Base-by-base conservation (phyloP, 92 coral and sea anemone species). In the Epizoanthus illoricatus region DNA sequence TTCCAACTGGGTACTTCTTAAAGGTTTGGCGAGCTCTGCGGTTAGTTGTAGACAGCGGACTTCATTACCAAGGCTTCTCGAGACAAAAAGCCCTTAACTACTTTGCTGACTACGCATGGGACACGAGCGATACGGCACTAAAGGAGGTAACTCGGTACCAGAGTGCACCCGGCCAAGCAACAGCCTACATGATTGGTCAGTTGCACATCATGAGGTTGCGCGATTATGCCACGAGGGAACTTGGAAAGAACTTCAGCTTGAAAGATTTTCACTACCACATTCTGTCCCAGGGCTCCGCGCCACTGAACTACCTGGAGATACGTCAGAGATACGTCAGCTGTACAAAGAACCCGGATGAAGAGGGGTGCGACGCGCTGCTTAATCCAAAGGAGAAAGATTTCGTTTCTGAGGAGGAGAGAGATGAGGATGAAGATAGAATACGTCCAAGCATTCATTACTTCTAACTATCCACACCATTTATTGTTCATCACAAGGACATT, bases 11-110 rank as follows among this genome's bases (percentile, higher is more conserved):
- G n/a, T n/a, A n/a, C n/a, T n/a, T n/a, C n/a, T n/a, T n/a, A n/a
- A 59, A 95, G 98, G 81, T 95, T 18, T 91, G 97, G 94, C 89
- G 98, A 19, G 97, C 98, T 17, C 84, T 93, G 74, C 98, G 98
- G 17, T 83, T 95, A 13, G 84, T 95, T 8, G 97, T 93, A 2
- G 98, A 95, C 81, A 59, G 87, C 6, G 98, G 98, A 21, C 79
- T 92, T 41, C 98, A 95, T 88, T 78, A 76, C 49, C 84, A 91
- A 62, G 93, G 94, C 15, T 81, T 89, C 60, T 84, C 94, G n/a
- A 94, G 97, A 61, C 60, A 56, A 49, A 62, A 87, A 39, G 94
- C 95, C 40, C 69, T 90, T n/a, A 82, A 81, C 10, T 71, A 73
- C 20, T 88, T 94, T 72, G 88, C 81, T 24, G 88, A 94, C 17